Evolutionary conservation across 2,888 invertebrate genomes (phyloP).

Genomic region (Nomada flava): DNA sequence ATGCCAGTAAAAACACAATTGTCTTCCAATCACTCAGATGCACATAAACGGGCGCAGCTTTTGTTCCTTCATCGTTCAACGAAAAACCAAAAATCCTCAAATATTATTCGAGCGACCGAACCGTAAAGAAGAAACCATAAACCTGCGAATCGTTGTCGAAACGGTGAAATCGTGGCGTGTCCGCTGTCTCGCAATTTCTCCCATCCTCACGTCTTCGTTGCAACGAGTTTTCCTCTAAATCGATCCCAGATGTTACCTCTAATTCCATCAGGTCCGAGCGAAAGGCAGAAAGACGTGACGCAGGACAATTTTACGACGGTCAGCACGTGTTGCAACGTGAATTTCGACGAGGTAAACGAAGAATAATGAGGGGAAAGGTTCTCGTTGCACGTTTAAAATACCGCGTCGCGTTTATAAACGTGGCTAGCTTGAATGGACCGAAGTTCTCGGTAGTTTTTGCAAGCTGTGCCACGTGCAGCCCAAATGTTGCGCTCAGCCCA

Average conservation of each 20-base stretch:
- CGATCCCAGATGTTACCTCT: conserved; percentile 49
- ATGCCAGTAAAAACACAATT: too few species aligned
- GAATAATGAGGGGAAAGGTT: conserved; percentile 42
- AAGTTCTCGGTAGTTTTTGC: conserved; percentile 55
- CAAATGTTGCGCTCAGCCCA: conserved; percentile 62
- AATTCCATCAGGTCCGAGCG: conserved; percentile 7
- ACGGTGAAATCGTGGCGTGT: neutral
- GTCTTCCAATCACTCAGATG: too few species aligned
- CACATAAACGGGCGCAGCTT: too few species aligned
- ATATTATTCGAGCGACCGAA: too few species aligned
- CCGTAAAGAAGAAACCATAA: neutral
- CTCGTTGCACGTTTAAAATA: conserved; percentile 25
- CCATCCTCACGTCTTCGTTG: neutral
- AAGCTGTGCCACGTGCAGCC: conserved; percentile 62
- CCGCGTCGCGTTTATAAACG: conserved; percentile 15
- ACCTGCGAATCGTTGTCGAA: neutral
- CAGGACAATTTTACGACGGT: conserved; percentile 33
- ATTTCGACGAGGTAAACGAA: conserved; percentile 38
- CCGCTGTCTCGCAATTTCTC: neutral
- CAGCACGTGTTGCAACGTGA: conserved; percentile 44
- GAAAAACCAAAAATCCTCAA: neutral
- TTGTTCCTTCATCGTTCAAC: neutral
- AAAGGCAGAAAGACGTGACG: conserved; percentile 20
- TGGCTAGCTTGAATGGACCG: conserved; percentile 48
- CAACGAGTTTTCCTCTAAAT: conserved; percentile 11